These are phyloP conservation scores for Epinotia ramella DNA, from an alignment of 2,888 invertebrate genomes.

Conservation along the genomic window DNA sequence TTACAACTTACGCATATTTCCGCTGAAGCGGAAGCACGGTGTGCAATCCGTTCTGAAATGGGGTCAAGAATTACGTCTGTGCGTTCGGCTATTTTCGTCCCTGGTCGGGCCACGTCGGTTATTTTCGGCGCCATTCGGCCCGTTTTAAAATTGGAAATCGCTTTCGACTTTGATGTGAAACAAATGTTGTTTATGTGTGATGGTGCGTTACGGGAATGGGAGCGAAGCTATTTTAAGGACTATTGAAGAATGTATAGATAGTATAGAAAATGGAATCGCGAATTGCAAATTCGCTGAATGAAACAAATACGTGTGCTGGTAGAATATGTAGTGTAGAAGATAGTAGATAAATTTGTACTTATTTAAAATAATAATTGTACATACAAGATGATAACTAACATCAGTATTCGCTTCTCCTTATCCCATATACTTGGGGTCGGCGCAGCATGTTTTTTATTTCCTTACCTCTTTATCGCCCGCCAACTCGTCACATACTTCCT, in stretches of 20 bases:
- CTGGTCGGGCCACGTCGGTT: constrained; percentile 51
- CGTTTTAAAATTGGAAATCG: constrained; percentile 74
- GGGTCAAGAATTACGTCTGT: constrained; percentile 81
- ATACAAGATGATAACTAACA: too few species aligned
- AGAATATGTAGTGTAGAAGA: too few species aligned
- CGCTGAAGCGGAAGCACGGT: constrained; percentile 33
- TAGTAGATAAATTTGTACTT: too few species aligned
- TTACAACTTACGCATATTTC: constrained; percentile 57
- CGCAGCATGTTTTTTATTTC: too few species aligned
- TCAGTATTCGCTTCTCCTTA: too few species aligned
- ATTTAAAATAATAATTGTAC: too few species aligned
- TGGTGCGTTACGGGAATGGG: constrained; percentile 49
- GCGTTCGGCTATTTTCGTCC: constrained; percentile 67
- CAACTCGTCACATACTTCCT: too few species aligned
- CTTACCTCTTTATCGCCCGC: too few species aligned
- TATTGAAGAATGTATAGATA: constrained; percentile 17
- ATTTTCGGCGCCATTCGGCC: constrained; percentile 61
- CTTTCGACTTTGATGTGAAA: constrained; percentile 74
- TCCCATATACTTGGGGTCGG: too few species aligned
- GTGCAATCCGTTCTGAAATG: constrained; percentile 74
- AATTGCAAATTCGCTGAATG: too few species aligned
- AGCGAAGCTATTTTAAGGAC: constrained; percentile 36
- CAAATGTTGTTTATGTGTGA: constrained; percentile 67
- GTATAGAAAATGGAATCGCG: constrained; percentile 8
- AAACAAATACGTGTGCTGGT: too few species aligned